Evolutionary conservation across 1,140 invertebrate genomes (phyloP), one percentile per base, ranked within the genome.

Genomic region (Drosophila triauraria): DNA sequence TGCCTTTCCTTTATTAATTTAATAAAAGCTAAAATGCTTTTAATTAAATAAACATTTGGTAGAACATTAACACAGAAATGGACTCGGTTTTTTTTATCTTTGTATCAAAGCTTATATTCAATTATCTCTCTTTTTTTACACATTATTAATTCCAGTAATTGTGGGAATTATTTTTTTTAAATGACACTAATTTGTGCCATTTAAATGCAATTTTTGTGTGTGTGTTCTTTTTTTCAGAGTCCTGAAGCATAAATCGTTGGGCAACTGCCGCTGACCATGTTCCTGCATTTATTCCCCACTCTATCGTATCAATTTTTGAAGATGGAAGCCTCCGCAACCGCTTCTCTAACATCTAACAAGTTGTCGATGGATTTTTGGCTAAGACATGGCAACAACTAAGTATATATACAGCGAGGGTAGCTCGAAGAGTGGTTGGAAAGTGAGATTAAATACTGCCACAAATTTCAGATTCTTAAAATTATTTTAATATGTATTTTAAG

Each of bases 171-270:
- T 4, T 25, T 44, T 64, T 25, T 44, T 23, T 44, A 32, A 23
- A 30, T 42, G 6, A 10, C 20, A 44, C 20, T 44, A 44, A 64
- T 44, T 44, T 35, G 8, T 35, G n/a, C 27, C 27, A 17, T 50
- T 67, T 48, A 17, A 47, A 27, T 23, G 2, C 8, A 4, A 32
- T 59, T 32, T 17, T 40, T 48, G 12, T 17, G 15, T 46, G 3
- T 17, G 23, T 32, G 23, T 23, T 72, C n/a, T 27, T 67, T 67
- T 60, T 72, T 20, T 13, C 46, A 72, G 67, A 60, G 68, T 59
- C 23, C 38, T 43, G 12, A 32, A 13, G 47, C 72, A 87, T 88
- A 84, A 84, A 87, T 87, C 84, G 84, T 64, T 87, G 44, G 76
- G 56, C 51, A 59, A 60, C 68, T 86, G 67, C 35, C 53, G 76